Base-by-base conservation (phyloP, 92 coral and sea anemone species). In the Bergia sp. region DNA sequence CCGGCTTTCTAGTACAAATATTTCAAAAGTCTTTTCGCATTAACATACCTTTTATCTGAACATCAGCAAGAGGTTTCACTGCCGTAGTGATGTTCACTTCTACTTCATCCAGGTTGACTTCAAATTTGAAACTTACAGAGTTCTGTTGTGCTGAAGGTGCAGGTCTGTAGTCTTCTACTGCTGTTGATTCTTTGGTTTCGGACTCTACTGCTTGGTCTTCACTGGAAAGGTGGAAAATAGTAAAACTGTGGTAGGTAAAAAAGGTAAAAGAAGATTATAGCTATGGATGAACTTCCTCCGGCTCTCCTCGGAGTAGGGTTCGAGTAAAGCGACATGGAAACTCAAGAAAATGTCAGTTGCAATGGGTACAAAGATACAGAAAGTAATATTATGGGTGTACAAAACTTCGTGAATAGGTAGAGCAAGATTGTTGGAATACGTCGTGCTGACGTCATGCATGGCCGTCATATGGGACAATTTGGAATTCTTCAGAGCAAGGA, bases 51-150 rank as follows among this genome's bases (percentile, higher is more conserved):
- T 76, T 91, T 55, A 94, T 85, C 65, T 90, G 88, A 71, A 95
- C 40, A 40, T 90, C 89, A 2, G 94, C 96, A 47, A 95, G 73
- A 55, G 86, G 72, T 82, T 79, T 95, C 67, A 65, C 76, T 1
- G 91, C 86, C 43, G 88, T 58, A 7, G 90, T 88, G 77, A 97
- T 42, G 11, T 86, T 88, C 41, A 97, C 91, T 82, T 96, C 96
- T n/a, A 97, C 93, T 89, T 93, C 96, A 69, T 90, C 91, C 75
- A 96, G 72, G 36, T 89, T 87, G 5, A 96, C 98, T 67, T 89
- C 90, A 41, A 95, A 89, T 85, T 96, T 95, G 73, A 95, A 89
- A 88, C 95, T 91, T 29, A 88, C 82, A 86, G 88, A 80, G 61
- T 88, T 84, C 64, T 47, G 87, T 18, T 37, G 43, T 49, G 15